Evolutionary conservation across 2,797 vertebrate species (phyloP), one percentile per base, ranked within the genome.

Genomic region (Molossus alvarezi): DNA sequence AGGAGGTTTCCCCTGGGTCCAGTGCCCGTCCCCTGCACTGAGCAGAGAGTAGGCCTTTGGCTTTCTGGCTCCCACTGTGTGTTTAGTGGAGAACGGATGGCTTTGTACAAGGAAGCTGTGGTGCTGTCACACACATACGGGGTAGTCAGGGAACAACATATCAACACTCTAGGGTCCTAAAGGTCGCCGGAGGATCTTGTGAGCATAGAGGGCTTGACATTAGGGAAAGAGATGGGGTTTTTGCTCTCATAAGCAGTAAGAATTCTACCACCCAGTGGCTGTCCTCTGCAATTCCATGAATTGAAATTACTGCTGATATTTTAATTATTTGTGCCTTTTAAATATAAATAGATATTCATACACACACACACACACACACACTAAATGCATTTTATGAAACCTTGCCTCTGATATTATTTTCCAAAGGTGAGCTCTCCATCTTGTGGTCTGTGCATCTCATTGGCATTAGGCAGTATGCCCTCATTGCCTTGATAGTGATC

Each of bases 231-330:
- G 65, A n/a, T 62, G 41, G 55, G 53, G 20, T 67, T 69, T 45
- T 60, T 41, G 7, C 51, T 96, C 81, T 79, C 48, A 75, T 41
- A 94, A 91, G 82, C 64, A 82, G 62, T 57, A 84, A 60, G 58
- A 95, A 88, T 90, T 85, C 92, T 73, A 95, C 88, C 79, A 86
- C 85, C 92, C 84, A 92, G 85, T 94, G 95, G 72, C 48, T 93
- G 6, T 73, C 48, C 62, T 93, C 88, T 95, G 69, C 71, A 93
- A 92, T 86, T 88, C 85, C 69, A 72, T 51, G 51, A 64, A 88
- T 65, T 86, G n/a, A 85, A 96, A 83, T 79, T 57, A 25, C 14
- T 77, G 55, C 58, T 60, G 14, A 5, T 17, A 37, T 57, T 75
- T 79, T 75, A 60, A 58, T 89, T 89, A 86, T 72, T 57, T 73